Evolutionary conservation across 2,888 invertebrate genomes (phyloP).

Genomic region (Carcina quercana): DNA sequence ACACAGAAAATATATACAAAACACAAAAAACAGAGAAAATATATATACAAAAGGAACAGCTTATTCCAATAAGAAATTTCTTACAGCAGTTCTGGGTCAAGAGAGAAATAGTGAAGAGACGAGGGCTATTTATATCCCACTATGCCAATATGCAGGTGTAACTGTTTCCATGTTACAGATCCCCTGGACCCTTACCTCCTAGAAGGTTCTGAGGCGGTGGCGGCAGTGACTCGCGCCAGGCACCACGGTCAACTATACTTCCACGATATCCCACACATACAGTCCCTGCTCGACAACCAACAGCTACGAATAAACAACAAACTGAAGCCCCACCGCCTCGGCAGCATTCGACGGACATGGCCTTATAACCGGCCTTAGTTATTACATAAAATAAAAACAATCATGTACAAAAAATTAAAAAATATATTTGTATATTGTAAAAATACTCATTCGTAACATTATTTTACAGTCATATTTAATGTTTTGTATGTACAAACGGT

Average conservation of each 20-base stretch:
- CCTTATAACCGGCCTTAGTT: constrained; percentile 69
- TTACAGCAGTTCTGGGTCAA: no score
- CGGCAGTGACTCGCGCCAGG: constrained; percentile 69
- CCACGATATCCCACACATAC: constrained; percentile 77
- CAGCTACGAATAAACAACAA: constrained; percentile 74
- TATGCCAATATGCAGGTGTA: not conserved
- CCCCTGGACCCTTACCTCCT: constrained; percentile 72
- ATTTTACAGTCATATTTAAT: constrained; percentile 18
- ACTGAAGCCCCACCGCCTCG: constrained; percentile 73
- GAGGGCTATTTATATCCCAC: not conserved
- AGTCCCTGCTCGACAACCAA: constrained; percentile 76
- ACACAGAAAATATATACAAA: no score
- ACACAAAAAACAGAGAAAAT: no score
- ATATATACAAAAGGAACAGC: no score
- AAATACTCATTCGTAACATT: constrained; percentile 17
- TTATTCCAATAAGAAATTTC: no score
- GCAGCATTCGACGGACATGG: constrained; percentile 76
- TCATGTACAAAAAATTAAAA: constrained; percentile 13
- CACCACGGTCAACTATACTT: constrained; percentile 76
- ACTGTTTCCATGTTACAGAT: constrained; percentile 28
- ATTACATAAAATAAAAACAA: constrained; percentile 4
- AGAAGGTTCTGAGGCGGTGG: constrained; percentile 73
- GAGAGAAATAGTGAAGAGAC: no score
- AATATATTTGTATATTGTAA: constrained; percentile 12
- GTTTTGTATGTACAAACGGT: no score